Base-by-base conservation (phyloP, 2,888 invertebrate genomes). In the Drosophila planitibia region DNA sequence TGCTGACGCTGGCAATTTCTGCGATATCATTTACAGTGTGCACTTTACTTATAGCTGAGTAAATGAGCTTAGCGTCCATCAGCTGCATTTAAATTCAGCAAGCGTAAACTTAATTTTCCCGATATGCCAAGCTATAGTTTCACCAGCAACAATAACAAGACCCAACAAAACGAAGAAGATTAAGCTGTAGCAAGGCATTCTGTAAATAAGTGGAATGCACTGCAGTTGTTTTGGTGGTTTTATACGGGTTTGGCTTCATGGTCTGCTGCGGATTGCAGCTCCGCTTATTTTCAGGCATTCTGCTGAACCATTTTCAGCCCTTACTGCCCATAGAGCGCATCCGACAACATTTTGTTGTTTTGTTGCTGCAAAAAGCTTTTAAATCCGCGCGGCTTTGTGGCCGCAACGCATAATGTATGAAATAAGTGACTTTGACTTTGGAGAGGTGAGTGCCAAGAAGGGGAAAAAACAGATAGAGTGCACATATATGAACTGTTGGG, bases 41-140 rank as follows among this genome's bases (percentile, higher is more conserved):
- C 81, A 68, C 55, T 58, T 58, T 44, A 44, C 7, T 68, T 51
- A 70, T 76, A 72, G 57, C 57, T 54, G 54, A 49, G 59, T 63
- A 54, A 79, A 59, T 69, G 64, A 65, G 70, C 74, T 69, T 49
- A 70, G 55, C 67, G 35, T 39, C 67, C 76, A 68, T 74, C 64
- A 78, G 69, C 62, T 73, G 82, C 74, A 72, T 85, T 88, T 88
- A 76, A 86, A 86, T 71, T 76, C 85, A 90, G 69, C 47, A 25
- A 88, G 89, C 90, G 83, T 82, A 74, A 86, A 86, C 74, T 85
- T 85, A 86, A 90, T 86, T 86, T 63, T 82, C 62, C 62, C 69
- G 78, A 85, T 90, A 85, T 90, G 69, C 74, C 78, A 55, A 60
- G 70, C 76, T 74, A 78, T 88, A 78, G 89, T 85, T 72, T 71